These are phyloP conservation scores for Hyles euphorbiae DNA, from an alignment of 1,140 invertebrate species.

Conservation along the genomic window DNA sequence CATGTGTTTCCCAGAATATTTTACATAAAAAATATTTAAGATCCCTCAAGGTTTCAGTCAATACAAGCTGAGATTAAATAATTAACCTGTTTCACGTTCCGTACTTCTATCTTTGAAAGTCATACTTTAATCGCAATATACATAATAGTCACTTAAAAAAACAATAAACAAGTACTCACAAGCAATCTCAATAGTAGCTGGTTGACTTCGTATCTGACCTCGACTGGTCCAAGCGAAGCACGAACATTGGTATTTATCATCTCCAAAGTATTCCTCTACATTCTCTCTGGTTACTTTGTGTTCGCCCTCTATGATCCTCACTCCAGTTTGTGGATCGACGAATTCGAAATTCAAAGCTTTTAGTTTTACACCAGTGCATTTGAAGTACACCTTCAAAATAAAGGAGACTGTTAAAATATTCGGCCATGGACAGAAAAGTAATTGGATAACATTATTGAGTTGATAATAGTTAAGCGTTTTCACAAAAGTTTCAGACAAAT, in stretches of 20 bases:
- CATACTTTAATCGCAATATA: no score
- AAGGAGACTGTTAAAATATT: background rate
- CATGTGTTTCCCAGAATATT: no score
- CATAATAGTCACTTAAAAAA: background rate
- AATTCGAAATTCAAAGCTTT: slow-evolving; percentile 75
- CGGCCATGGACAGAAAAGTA: no score
- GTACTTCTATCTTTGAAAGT: no score
- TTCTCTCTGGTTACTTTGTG: slow-evolving; percentile 90
- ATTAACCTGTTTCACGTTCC: no score
- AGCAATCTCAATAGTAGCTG: slow-evolving; percentile 88
- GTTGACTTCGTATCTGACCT: slow-evolving; percentile 86
- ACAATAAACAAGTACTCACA: slow-evolving; percentile 82
- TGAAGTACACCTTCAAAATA: slow-evolving; percentile 82
- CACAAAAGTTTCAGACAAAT: no score
- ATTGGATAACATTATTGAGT: no score
- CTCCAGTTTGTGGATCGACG: slow-evolving; percentile 90
- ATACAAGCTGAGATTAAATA: no score
- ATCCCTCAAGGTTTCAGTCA: no score
- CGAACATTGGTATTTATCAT: slow-evolving; percentile 90
- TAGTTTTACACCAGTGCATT: slow-evolving; percentile 84
- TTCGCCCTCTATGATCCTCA: slow-evolving; percentile 89
- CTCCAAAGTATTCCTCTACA: slow-evolving; percentile 92
- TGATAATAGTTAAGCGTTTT: no score
- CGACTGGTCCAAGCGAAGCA: slow-evolving; percentile 90
- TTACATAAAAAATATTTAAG: no score